These are phyloP conservation scores for Trissolcus japonicus DNA, from an alignment of 2,888 invertebrate species.

Conservation along the genomic window DNA sequence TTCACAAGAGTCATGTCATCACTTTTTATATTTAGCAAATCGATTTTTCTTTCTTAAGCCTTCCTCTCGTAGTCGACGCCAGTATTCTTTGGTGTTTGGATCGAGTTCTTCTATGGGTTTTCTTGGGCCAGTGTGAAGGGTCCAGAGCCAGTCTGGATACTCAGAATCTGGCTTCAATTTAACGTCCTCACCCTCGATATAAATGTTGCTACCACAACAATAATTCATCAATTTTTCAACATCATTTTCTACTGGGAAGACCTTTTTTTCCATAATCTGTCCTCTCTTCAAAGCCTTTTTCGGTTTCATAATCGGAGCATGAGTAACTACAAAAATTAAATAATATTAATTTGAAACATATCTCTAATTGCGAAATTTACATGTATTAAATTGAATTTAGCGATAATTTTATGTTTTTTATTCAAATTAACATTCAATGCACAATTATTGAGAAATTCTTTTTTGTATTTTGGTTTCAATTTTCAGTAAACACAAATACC, in stretches of 20 bases:
- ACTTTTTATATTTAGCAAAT: constrained; percentile 51
- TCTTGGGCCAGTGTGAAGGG: constrained; percentile 81
- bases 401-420: too few relatives aligned
- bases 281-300: constrained; percentile 73
- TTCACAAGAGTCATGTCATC: neutral
- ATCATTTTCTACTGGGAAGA: constrained; percentile 91
- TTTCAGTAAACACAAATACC: too few relatives aligned
- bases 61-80: constrained; percentile 84
- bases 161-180: constrained; percentile 85
- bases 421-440: too few relatives aligned
- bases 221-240: constrained; percentile 84
- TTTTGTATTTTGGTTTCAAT: too few relatives aligned
- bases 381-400: too few relatives aligned
- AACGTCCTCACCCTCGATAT: constrained; percentile 87
- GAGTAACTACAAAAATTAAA: too few relatives aligned
- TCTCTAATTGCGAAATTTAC: too few relatives aligned
- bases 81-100: constrained; percentile 87
- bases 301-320: neutral
- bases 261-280: constrained; percentile 82
- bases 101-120: constrained; percentile 85
- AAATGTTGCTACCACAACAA: constrained; percentile 92
- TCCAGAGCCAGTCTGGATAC: constrained; percentile 96
- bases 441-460: too few relatives aligned
- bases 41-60: constrained; percentile 82
- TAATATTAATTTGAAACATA: too few relatives aligned